Evolutionary conservation across 1,140 invertebrate species (phyloP).

Genomic region (Scaptomyza pallida): DNA sequence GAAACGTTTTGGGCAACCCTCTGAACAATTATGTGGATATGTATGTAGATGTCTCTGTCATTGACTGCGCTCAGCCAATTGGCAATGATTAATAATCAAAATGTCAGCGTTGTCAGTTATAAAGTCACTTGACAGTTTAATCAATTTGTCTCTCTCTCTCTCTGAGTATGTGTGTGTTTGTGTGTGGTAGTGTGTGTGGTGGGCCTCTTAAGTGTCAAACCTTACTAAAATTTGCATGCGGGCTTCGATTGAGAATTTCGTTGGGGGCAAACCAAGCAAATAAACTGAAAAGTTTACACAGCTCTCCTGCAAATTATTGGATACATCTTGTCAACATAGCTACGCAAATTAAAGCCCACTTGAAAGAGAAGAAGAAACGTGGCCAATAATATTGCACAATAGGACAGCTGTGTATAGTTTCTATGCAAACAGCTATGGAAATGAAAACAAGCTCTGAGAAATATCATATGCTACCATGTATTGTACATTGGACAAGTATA

Average conservation of each 20-base stretch:
- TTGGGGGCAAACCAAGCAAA: constrained; percentile 29
- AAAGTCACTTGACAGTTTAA: constrained; percentile 82
- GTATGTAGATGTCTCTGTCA: constrained; percentile 27
- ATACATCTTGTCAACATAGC: constrained; percentile 9
- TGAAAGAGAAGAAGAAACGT: constrained; percentile 28
- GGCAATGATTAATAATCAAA: constrained; percentile 80
- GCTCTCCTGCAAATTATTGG: constrained; percentile 23
- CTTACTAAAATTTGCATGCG: constrained; percentile 47
- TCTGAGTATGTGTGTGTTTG: constrained; percentile 23
- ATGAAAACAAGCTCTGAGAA: constrained; percentile 31
- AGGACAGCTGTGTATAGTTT: constrained; percentile 58
- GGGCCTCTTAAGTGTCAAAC: constrained; percentile 36
- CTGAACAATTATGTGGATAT: constrained; percentile 6
- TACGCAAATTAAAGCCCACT: constrained; percentile 47
- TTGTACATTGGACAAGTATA: too few relatives aligned
- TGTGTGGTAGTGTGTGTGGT: constrained; percentile 19
- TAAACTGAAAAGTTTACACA: constrained; percentile 66
- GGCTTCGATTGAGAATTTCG: constrained; percentile 32
- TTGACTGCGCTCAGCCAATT: constrained; percentile 46
- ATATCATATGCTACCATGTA: not conserved
- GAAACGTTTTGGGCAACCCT: constrained; percentile 9
- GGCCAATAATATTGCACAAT: constrained; percentile 54
- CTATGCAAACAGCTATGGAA: constrained; percentile 16
- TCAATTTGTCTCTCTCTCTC: constrained; percentile 75
- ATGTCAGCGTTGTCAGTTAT: constrained; percentile 74